Evolutionary conservation across 2,888 invertebrate species (phyloP).

Genomic region (Lottia scabra): DNA sequence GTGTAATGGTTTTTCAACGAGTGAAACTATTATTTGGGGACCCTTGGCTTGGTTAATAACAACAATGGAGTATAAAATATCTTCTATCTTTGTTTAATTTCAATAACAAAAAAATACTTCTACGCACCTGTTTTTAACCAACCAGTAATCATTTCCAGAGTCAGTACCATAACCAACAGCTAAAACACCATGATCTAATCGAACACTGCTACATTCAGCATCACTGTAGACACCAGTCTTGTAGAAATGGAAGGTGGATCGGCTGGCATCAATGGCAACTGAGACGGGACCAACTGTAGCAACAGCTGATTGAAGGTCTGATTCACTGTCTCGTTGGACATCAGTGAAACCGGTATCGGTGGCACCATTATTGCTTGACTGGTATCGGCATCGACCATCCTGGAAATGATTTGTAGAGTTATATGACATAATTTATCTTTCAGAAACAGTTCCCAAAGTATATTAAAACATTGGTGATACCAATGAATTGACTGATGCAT

Average conservation of each 20-base stretch:
- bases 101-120: no score
- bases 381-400: slow-evolving; percentile 68
- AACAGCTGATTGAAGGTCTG: slow-evolving; percentile 80
- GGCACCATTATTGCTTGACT: slow-evolving; percentile 77
- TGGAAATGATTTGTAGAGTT: background rate
- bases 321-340: slow-evolving; percentile 79
- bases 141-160: slow-evolving; percentile 77
- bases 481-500: no score
- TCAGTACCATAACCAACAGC: slow-evolving; percentile 83
- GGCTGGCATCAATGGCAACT: slow-evolving; percentile 89
- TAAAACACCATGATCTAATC: slow-evolving; percentile 87
- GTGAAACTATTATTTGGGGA: no score
- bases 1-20: no score
- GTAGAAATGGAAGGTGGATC: slow-evolving; percentile 68
- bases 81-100: no score
- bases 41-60: no score
- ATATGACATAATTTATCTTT: no score
- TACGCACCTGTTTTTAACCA: slow-evolving; percentile 89
- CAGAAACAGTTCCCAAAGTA: no score
- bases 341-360: slow-evolving; percentile 84
- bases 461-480: no score
- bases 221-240: slow-evolving; percentile 78
- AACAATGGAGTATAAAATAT: no score
- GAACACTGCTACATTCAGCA: slow-evolving; percentile 80
- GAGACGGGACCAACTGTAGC: slow-evolving; percentile 88